Percentiles rank a stretch among this genome's conserved stretches.
Conservation (phyloP, 2,888 invertebrate species). For the Trichogramma evanescens region DNA sequence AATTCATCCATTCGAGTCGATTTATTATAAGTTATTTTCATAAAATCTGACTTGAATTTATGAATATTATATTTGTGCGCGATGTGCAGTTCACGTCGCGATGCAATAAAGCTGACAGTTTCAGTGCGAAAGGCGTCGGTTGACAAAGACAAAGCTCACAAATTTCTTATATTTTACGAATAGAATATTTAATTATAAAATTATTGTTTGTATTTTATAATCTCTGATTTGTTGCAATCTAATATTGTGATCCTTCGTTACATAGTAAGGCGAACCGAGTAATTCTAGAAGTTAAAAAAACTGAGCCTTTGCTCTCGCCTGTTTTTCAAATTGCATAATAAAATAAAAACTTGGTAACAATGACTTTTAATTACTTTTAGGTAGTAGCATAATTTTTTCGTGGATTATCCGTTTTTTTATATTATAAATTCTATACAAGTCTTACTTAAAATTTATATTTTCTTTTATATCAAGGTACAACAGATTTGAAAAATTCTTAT, state of each 20-base stretch:
- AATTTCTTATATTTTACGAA: slow-evolving; percentile 4
- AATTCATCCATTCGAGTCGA: slow-evolving; percentile 3
- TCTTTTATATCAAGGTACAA: neutral
- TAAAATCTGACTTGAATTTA: slow-evolving; percentile 16
- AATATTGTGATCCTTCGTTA: slow-evolving; percentile 6
- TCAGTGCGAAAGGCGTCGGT: slow-evolving; percentile 11
- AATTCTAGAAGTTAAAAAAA: slow-evolving; percentile 13
- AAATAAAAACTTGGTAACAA: slow-evolving; percentile 13
- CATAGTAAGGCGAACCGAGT: slow-evolving; percentile 6
- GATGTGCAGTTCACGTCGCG: slow-evolving; percentile 8
- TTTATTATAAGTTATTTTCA: slow-evolving; percentile 20
- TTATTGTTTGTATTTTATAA: slow-evolving; percentile 13
- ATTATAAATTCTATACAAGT: too few species aligned
- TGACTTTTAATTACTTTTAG: neutral
- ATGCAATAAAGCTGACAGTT: slow-evolving; percentile 10
- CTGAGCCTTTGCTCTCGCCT: slow-evolving; percentile 18
- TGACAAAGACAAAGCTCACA: slow-evolving; percentile 11
- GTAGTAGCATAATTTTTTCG: neutral
- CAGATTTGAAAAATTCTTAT: neutral
- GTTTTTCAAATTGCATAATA: slow-evolving; percentile 22
- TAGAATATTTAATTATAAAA: too few species aligned
- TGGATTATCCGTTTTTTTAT: too few species aligned
- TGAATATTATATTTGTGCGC: slow-evolving; percentile 15
- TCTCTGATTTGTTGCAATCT: slow-evolving; percentile 9
- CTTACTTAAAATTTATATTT: neutral